Evolutionary conservation across 2,888 invertebrate species (phyloP).

Genomic region (Eupithecia abbreviata): DNA sequence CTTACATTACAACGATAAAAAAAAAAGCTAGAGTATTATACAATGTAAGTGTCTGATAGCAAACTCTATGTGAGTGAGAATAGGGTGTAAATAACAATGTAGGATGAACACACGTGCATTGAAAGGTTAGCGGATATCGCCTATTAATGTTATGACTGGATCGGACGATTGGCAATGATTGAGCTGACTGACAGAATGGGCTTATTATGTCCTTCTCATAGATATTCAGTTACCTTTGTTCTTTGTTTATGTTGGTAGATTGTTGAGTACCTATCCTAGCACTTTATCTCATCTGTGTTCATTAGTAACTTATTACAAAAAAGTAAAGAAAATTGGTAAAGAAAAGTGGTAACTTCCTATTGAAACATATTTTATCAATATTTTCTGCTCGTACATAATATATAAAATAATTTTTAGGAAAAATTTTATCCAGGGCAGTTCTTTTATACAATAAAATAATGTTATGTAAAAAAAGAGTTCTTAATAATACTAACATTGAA

Average conservation of each 20-base stretch:
- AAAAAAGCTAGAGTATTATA: constrained; percentile 6
- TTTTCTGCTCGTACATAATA: background rate
- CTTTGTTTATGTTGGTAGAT: background rate
- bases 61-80: constrained; percentile 20
- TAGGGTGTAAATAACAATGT: constrained; percentile 47
- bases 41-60: constrained; percentile 18
- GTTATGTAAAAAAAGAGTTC: constrained; percentile 54
- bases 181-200: constrained; percentile 50
- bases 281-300: background rate
- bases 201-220: constrained; percentile 15
- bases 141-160: constrained; percentile 77
- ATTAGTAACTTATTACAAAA: no score
- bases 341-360: no score
- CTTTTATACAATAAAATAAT: constrained; percentile 25
- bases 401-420: background rate
- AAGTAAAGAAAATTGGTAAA: no score
- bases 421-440: background rate
- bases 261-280: background rate
- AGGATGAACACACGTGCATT: constrained; percentile 63
- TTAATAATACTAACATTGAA: constrained; percentile 50
- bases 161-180: constrained; percentile 75
- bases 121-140: constrained; percentile 77
- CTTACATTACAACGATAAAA: background rate
- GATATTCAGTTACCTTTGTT: constrained; percentile 22
- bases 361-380: background rate